Evolutionary conservation across 2,113 vertebrate species (phyloP).

Genomic region (Apodemus sylvaticus): DNA sequence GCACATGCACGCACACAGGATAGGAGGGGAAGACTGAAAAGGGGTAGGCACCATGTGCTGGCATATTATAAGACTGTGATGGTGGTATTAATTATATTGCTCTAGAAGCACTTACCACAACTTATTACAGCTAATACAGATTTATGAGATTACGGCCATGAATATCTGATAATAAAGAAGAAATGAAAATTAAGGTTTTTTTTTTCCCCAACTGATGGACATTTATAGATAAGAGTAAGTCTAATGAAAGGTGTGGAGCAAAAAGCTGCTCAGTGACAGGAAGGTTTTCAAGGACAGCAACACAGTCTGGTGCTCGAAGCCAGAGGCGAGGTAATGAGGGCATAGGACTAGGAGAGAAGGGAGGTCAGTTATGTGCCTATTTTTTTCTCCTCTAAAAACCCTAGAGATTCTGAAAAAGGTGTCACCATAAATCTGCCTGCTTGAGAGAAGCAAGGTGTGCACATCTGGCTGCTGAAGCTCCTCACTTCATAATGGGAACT

Average conservation of each 20-base stretch:
- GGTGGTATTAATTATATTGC: slow-evolving; percentile 63
- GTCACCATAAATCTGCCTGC: slow-evolving; percentile 27
- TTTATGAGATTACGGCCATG: slow-evolving; percentile 32
- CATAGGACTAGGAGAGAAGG: neutral
- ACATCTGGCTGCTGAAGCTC: neutral
- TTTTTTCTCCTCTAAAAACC: slow-evolving; percentile 34
- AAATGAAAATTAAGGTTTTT: neutral
- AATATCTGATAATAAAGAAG: slow-evolving; percentile 29
- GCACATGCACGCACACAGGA: neutral
- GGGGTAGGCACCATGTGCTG: slow-evolving; percentile 63
- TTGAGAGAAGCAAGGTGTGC: neutral
- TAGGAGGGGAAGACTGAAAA: neutral
- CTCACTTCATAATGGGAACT: neutral
- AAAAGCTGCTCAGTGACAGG: slow-evolving; percentile 2
- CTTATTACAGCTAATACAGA: slow-evolving; percentile 47
- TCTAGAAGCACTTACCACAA: slow-evolving; percentile 33
- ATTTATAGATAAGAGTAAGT: slow-evolving; percentile 33
- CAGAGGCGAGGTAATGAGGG: neutral
- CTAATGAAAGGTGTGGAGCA: neutral
- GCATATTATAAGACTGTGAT: slow-evolving; percentile 72
- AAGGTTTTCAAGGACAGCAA: slow-evolving; percentile 53
- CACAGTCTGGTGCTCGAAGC: neutral
- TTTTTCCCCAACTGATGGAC: neutral
- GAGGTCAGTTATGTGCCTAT: neutral
- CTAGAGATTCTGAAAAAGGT: slow-evolving; percentile 55